Percentiles rank a stretch among this genome's conserved stretches.
Conservation (phyloP, 2,113 vertebrate genomes). For the Pelecanoides urinatrix region DNA sequence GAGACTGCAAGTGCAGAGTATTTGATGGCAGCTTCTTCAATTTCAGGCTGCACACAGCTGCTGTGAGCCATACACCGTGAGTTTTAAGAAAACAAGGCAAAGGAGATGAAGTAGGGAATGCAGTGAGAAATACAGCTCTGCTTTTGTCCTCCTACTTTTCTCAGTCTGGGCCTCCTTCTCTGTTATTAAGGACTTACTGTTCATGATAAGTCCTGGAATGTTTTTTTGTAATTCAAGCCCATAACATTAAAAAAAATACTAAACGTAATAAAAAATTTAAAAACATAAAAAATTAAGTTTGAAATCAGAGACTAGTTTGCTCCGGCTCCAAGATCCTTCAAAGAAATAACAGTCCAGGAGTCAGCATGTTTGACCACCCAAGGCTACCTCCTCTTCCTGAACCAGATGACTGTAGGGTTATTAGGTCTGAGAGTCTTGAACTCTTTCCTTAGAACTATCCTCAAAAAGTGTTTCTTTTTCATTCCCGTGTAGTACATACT, state of each 20-base stretch:
- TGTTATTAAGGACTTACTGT: not conserved
- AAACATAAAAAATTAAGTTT: not conserved
- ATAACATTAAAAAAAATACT: not conserved
- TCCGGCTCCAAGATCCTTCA: not conserved
- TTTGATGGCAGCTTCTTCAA: not conserved
- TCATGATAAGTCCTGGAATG: not conserved
- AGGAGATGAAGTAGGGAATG: not conserved
- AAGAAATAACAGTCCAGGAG: not conserved
- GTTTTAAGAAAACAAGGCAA: not conserved
- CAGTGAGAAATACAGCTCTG: not conserved
- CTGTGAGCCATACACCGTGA: not conserved
- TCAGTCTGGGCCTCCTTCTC: not conserved
- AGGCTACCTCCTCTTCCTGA: not conserved
- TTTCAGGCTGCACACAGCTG: not conserved
- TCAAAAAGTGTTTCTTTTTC: not conserved
- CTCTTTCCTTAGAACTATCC: slow-evolving; percentile 16
- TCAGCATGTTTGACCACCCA: slow-evolving; percentile 12
- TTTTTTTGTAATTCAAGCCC: not conserved
- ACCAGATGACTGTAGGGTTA: not conserved
- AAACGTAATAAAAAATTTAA: not conserved
- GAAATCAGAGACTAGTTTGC: not conserved
- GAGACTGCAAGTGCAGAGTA: not conserved
- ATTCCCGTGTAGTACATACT: not conserved
- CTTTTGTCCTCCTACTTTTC: not conserved
- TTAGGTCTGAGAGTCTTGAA: not conserved